Percentiles rank a stretch among this genome's conserved stretches.
phyloP scores from a whole-genome alignment of 2,113 vertebrate species.

The Nipponia nippon region DNA sequence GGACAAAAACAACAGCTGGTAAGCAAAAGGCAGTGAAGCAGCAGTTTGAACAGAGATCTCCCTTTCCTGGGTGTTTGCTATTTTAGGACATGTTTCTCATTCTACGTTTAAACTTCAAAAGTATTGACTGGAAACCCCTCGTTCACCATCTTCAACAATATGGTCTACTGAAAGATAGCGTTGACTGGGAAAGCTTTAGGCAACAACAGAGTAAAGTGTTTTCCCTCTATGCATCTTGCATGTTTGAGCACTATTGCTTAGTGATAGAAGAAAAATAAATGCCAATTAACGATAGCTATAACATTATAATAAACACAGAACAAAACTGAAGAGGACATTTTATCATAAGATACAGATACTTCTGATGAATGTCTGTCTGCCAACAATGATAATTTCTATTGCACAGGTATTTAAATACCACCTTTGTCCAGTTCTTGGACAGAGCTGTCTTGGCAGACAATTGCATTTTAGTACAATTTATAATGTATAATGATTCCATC shows the following conservation, averaged over 20 bases:
- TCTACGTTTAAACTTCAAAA: neutral
- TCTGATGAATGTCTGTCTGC: neutral
- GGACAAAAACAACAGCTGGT: neutral
- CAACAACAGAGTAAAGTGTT: neutral
- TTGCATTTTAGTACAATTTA: neutral
- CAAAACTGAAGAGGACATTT: neutral
- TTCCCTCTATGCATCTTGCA: neutral
- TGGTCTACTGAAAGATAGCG: neutral
- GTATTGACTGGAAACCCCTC: neutral
- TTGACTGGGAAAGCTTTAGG: neutral
- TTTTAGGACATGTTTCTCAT: neutral
- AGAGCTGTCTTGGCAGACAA: neutral
- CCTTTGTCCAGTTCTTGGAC: neutral
- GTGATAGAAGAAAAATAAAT: neutral
- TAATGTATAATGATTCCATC: neutral
- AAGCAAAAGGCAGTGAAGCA: neutral
- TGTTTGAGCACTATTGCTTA: neutral
- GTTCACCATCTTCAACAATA: neutral
- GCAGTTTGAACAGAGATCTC: neutral
- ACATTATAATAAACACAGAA: neutral
- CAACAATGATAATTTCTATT: neutral
- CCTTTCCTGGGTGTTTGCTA: neutral
- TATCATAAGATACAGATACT: neutral
- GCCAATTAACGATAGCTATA: neutral
- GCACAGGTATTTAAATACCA: neutral